Conservation (phyloP, 1,140 invertebrate species). For the Eumeta japonica region DNA sequence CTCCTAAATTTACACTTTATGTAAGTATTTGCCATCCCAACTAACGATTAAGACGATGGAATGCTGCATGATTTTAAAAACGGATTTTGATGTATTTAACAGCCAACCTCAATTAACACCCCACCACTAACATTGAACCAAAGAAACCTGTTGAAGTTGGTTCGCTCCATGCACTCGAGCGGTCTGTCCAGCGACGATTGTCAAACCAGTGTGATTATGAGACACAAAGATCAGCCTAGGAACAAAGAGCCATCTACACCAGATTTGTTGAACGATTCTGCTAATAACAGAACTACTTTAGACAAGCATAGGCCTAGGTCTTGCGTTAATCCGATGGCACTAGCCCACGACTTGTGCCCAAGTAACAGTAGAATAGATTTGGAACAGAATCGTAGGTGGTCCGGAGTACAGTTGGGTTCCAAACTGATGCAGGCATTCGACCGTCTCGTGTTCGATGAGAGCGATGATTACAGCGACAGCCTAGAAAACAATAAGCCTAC, state of each 20-base stretch:
- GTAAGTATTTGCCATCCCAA: too few relatives aligned
- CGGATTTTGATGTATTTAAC: conserved; percentile 51
- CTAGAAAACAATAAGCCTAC: conserved; percentile 61
- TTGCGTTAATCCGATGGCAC: conserved; percentile 61
- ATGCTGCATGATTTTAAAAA: conserved; percentile 49
- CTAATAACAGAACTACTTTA: conserved; percentile 45
- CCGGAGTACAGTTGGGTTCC: conserved; percentile 67
- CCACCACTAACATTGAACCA: conserved; percentile 57
- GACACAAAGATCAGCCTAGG: conserved; percentile 42
- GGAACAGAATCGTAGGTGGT: conserved; percentile 70
- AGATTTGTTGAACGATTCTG: conserved; percentile 58
- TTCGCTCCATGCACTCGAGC: conserved; percentile 58
- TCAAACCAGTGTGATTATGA: conserved; percentile 55
- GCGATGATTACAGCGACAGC: conserved; percentile 74
- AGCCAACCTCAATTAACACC: conserved; percentile 51
- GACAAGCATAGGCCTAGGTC: conserved; percentile 67
- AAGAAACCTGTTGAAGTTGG: conserved; percentile 58
- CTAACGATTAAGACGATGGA: conserved; percentile 35
- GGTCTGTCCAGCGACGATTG: conserved; percentile 55
- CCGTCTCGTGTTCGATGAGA: conserved; percentile 65
- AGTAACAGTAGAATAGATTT: conserved; percentile 59
- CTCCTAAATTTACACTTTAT: too few relatives aligned
- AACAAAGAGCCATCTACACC: conserved; percentile 52
- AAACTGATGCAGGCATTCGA: conserved; percentile 72
- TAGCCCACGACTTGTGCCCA: conserved; percentile 50